Conservation (phyloP, 1,140 invertebrate species). For the Drosophila lini region DNA sequence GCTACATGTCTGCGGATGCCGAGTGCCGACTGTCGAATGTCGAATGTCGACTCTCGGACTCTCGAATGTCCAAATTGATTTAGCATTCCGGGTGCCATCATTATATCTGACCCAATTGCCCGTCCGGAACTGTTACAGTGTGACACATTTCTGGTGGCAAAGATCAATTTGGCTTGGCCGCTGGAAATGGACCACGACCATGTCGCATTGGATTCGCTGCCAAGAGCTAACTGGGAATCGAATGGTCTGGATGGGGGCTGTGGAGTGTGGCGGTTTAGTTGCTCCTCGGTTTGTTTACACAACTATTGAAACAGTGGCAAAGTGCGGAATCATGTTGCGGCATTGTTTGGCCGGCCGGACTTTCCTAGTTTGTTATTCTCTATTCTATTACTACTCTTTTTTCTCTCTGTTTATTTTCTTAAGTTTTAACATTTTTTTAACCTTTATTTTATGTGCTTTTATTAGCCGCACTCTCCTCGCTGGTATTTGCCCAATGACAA, state of each 20-base stretch:
- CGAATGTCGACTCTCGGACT: neutral
- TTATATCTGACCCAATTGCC: constrained; percentile 47
- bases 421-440: constrained; percentile 10
- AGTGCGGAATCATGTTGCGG: constrained; percentile 54
- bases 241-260: constrained; percentile 1
- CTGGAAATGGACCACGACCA: constrained; percentile 41
- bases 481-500: constrained; percentile 56
- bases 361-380: constrained; percentile 35
- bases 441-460: constrained; percentile 47
- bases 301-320: constrained; percentile 63
- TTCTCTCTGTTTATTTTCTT: neutral
- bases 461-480: constrained; percentile 68
- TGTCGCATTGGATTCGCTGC: constrained; percentile 30
- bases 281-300: constrained; percentile 54
- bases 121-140: constrained; percentile 20
- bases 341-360: constrained; percentile 30
- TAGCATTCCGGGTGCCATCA: constrained; percentile 40
- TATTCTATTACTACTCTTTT: neutral
- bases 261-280: constrained; percentile 36
- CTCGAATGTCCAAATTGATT: constrained; percentile 29
- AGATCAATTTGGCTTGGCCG: constrained; percentile 41
- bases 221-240: constrained; percentile 24
- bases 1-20: constrained; percentile 15
- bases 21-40: neutral
- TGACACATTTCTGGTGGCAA: constrained; percentile 50